phyloP scores from a whole-genome alignment of 2,888 invertebrate genomes.

The Boloria selene region DNA sequence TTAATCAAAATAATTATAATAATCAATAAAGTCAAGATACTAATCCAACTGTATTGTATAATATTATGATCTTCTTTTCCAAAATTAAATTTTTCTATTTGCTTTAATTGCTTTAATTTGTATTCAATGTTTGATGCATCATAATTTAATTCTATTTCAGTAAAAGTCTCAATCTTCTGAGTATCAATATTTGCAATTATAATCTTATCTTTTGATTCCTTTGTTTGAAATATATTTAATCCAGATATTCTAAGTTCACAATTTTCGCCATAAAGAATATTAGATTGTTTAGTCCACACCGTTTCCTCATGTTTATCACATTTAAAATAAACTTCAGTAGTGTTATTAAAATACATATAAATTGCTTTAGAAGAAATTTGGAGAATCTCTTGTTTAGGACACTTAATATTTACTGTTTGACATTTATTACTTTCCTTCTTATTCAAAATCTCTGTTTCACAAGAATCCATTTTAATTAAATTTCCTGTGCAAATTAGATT shows the following conservation, averaged over 20 bases:
- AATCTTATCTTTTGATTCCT: no score
- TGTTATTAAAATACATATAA: constrained; percentile 19
- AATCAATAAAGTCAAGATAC: not conserved
- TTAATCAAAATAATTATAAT: no score
- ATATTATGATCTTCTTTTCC: not conserved
- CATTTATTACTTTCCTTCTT: constrained; percentile 15
- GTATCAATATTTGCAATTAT: not conserved
- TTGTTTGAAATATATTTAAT: no score
- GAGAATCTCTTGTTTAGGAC: constrained; percentile 5
- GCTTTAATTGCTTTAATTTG: not conserved
- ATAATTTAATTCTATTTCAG: not conserved
- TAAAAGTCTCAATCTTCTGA: not conserved
- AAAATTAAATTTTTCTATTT: not conserved
- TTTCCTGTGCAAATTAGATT: constrained; percentile 7
- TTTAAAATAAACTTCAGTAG: not conserved
- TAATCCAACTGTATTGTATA: constrained; percentile 4
- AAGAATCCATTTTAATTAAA: not conserved
- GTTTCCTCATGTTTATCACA: constrained; percentile 8
- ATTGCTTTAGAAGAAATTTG: constrained; percentile 9
- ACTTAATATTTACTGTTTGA: constrained; percentile 5
- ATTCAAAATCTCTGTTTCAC: constrained; percentile 12
- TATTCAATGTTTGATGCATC: not conserved
- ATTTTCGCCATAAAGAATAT: not conserved
- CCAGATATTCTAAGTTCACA: no score
- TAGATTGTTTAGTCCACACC: constrained; percentile 9